Percentiles rank a stretch among this genome's conserved stretches.
Evolutionary conservation across 2,113 vertebrate species (phyloP).

Genomic region (Platycercus adscitus): DNA sequence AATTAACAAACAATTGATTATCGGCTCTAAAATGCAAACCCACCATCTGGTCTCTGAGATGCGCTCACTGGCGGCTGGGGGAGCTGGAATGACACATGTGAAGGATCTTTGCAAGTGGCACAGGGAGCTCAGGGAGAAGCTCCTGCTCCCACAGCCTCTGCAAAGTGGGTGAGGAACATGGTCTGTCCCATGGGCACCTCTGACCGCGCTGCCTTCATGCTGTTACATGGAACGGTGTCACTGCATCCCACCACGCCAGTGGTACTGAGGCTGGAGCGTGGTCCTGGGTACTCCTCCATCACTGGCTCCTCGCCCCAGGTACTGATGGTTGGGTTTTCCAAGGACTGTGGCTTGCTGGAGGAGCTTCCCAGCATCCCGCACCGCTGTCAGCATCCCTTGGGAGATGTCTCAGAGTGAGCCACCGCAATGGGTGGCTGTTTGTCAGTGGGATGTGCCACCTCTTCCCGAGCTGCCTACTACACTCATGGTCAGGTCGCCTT

Average conservation of each 20-base stretch:
- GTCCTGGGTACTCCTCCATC: background rate
- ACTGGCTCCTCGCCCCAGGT: background rate
- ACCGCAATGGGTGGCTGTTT: rapidly evolving
- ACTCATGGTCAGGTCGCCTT: background rate
- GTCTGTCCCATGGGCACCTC: constrained; percentile 11
- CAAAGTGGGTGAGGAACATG: constrained; percentile 22
- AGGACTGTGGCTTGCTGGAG: background rate
- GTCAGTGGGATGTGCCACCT: background rate
- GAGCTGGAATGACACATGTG: constrained; percentile 7
- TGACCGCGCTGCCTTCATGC: background rate
- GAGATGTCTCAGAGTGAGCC: rapidly evolving
- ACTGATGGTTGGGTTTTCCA: background rate
- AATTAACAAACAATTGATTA: constrained; percentile 79
- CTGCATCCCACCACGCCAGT: background rate
- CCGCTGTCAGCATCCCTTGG: background rate
- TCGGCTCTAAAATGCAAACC: constrained; percentile 77
- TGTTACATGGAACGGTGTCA: background rate
- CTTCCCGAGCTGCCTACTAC: background rate
- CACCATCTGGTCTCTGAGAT: constrained; percentile 76
- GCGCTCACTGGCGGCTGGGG: constrained; percentile 13
- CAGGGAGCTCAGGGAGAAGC: background rate
- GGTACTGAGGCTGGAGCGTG: background rate
- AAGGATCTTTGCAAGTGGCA: constrained; percentile 3
- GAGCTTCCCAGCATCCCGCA: too few species aligned
- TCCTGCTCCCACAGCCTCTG: constrained; percentile 36